Evolutionary conservation across 2,888 invertebrate species (phyloP), one percentile per base, ranked within the genome.

Genomic region (Melieria crassipennis): DNA sequence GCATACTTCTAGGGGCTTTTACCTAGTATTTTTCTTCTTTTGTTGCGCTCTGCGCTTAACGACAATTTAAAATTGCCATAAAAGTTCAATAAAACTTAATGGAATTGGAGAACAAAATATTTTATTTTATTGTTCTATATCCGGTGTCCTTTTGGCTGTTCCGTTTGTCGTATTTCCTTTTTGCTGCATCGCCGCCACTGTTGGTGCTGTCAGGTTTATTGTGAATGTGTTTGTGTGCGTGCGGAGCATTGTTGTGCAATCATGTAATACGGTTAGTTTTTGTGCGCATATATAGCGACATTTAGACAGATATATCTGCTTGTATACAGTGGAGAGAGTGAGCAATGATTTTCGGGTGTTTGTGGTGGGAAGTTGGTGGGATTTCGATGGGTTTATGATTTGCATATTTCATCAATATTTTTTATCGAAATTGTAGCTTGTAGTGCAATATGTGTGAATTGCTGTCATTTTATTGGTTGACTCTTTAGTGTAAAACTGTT

Each of bases 71-170:
- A 72, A 65, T 65, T 69, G 65, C 62, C 65, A 69, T 69, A 65
- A 62, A 65, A 69, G 69, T 65, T 65, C 67, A 70, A 70, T 70
- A 70, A 68, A 69, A 63, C 47, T 30, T 47, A 64, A 70, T 63
- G 64, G 58, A 56, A 71, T 61, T 65, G 30, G 43, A 62, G 55
- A 64, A 48, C 16, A 58, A 69, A 69, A 65, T 43, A 65, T 71
- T 62, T 69, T 63, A 30, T 64, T 73, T 65, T 63, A 56, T 65
- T 70, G 47, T 50, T 65, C 62, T 69, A 65, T 65, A 56, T 70
- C 45, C 52, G 16, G 10, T 67, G 46, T 64, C 7, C 46, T 9
- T 60, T 67, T 30, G 7, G 13, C 58, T 30, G 30, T 50, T 60
- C 13, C 7, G 7, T 42, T n/a, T n/a, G 7, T 65, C n/a, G 52